These are phyloP conservation scores for Epinephelus lanceolatus DNA, from an alignment of 2,113 vertebrate genomes.

Conservation along the genomic window DNA sequence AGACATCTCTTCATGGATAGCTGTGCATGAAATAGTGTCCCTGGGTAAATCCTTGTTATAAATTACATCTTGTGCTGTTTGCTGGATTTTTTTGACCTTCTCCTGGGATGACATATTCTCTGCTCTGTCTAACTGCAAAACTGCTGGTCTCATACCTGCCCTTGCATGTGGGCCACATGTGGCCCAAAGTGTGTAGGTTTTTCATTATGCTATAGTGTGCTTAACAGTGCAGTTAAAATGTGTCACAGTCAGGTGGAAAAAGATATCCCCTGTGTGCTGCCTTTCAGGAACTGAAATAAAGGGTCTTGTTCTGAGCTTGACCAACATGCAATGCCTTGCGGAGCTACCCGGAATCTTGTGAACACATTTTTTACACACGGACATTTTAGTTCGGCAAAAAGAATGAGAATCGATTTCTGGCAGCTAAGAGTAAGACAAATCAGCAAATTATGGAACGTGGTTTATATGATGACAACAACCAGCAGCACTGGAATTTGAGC, in stretches of 20 bases:
- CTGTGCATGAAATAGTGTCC: conserved; percentile 77
- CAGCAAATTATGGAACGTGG: conserved; percentile 16
- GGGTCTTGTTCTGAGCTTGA: conserved; percentile 39
- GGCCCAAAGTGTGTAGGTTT: conserved; percentile 31
- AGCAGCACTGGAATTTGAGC: background rate
- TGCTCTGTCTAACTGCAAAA: conserved; percentile 54
- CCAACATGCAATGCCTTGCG: conserved; percentile 12
- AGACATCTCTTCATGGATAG: conserved; percentile 76
- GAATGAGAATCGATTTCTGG: background rate
- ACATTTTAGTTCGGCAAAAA: background rate
- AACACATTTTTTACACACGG: background rate
- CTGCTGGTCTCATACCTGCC: conserved; percentile 54
- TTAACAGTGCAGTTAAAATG: conserved; percentile 44
- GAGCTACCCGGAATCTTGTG: background rate
- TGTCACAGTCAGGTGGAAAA: conserved; percentile 47
- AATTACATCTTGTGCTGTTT: conserved; percentile 68
- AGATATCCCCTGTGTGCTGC: background rate
- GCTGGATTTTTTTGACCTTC: conserved; percentile 56
- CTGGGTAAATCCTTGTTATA: conserved; percentile 69
- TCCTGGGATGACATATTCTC: conserved; percentile 65
- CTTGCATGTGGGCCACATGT: conserved; percentile 30
- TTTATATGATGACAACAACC: conserved; percentile 13
- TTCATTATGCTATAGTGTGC: conserved; percentile 32
- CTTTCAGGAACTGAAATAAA: conserved; percentile 32
- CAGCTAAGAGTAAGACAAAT: background rate